Evolutionary conservation across 2,113 vertebrate species (phyloP).

Genomic region (Passer montanus): DNA sequence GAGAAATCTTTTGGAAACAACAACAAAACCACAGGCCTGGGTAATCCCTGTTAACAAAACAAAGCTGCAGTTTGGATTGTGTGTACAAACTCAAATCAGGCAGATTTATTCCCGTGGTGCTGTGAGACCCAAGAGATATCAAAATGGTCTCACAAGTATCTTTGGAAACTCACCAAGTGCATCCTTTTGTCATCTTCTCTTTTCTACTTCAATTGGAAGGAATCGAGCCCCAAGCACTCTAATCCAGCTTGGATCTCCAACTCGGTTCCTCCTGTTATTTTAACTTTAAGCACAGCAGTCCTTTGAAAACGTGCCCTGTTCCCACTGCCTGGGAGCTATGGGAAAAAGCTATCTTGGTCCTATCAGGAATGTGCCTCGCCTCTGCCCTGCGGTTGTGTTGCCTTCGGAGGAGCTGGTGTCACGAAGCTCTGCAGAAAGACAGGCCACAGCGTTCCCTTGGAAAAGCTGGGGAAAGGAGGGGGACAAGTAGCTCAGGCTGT

Average conservation of each 20-base stretch:
- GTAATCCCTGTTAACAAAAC: constrained; percentile 52
- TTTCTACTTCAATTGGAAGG: constrained; percentile 4
- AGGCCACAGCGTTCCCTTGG: neutral
- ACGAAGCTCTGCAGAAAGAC: neutral
- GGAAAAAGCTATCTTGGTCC: constrained; percentile 73
- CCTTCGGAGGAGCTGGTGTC: constrained; percentile 27
- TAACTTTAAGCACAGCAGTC: constrained; percentile 58
- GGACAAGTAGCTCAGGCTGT: neutral
- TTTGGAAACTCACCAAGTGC: constrained; percentile 21
- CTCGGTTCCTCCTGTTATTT: constrained; percentile 55
- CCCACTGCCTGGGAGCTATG: constrained; percentile 67
- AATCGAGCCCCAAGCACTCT: neutral
- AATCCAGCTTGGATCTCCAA: constrained; percentile 6
- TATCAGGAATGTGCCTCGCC: constrained; percentile 61
- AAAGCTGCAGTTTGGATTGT: neutral
- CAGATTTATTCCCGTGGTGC: neutral
- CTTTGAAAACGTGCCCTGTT: constrained; percentile 55
- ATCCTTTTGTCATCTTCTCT: constrained; percentile 40
- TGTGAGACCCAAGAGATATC: neutral
- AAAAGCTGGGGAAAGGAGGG: neutral
- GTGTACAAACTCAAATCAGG: neutral
- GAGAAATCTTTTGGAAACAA: constrained; percentile 32
- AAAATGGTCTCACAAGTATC: neutral
- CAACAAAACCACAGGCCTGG: constrained; percentile 28
- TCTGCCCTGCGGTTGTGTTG: constrained; percentile 52